These are phyloP conservation scores for Mus pahari DNA, from an alignment of 2,113 vertebrate species.

Conservation along the genomic window DNA sequence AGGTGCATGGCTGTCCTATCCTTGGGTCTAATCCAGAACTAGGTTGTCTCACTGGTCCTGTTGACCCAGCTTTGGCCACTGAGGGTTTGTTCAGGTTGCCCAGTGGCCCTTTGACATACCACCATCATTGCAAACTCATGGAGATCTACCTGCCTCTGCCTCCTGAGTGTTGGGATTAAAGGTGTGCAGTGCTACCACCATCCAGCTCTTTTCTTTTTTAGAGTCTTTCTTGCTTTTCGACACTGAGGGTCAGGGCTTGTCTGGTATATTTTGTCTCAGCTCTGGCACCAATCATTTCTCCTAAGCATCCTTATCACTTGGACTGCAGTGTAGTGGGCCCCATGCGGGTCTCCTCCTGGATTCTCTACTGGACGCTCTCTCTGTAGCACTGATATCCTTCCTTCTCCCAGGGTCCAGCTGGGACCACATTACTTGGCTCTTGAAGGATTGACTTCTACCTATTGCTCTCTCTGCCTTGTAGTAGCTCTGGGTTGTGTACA, in stretches of 20 bases:
- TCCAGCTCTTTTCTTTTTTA: neutral
- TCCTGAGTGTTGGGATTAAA: neutral
- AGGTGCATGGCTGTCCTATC: neutral
- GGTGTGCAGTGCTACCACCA: neutral
- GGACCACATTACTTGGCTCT: neutral
- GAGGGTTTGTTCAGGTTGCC: neutral
- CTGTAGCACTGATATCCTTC: neutral
- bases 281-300: neutral
- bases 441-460: neutral
- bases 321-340: neutral
- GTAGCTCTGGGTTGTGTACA: neutral
- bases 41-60: neutral
- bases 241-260: neutral
- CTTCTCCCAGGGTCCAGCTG: neutral
- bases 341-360: accelerated
- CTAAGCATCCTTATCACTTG: neutral
- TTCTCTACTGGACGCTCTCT: neutral
- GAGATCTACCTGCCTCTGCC: neutral
- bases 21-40: neutral
- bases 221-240: neutral
- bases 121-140: neutral
- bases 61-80: neutral
- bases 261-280: neutral
- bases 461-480: neutral
- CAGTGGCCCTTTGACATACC: neutral